These are phyloP conservation scores for Apistogramma diplotaenia DNA, from an alignment of 2,113 vertebrate species.

Conservation along the genomic window DNA sequence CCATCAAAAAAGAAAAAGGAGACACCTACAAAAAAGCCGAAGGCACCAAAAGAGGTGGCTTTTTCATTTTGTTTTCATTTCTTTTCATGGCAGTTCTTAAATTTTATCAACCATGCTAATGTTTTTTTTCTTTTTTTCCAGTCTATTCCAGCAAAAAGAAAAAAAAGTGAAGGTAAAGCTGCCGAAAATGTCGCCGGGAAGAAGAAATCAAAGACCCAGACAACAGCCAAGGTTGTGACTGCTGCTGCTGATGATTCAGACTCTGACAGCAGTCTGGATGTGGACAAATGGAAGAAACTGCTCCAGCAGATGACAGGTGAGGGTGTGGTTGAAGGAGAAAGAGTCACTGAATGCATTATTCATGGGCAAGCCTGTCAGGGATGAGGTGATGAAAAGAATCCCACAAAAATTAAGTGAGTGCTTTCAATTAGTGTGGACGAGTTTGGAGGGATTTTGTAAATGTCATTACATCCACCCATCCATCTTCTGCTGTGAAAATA, in stretches of 20 bases:
- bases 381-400: not conserved
- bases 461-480: too few relatives aligned
- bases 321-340: not conserved
- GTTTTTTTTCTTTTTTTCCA: not conserved
- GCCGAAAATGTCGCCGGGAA: not conserved
- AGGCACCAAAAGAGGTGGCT: conserved; percentile 38
- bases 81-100: not conserved
- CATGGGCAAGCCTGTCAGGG: not conserved
- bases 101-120: not conserved
- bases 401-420: not conserved
- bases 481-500: not conserved
- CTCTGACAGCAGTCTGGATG: conserved; percentile 79
- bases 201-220: conserved; percentile 41
- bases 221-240: not conserved
- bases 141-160: conserved; percentile 25
- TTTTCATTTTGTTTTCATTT: not conserved
- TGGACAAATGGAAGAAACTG: conserved; percentile 77
- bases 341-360: not conserved
- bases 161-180: conserved; percentile 35
- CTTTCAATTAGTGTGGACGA: not conserved
- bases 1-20: conserved; percentile 28
- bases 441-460: not conserved
- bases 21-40: conserved; percentile 21
- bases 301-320: conserved; percentile 67
- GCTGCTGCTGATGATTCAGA: conserved; percentile 60